Base-by-base conservation (phyloP, 2,113 vertebrate genomes). In the Actinemys pallida region DNA sequence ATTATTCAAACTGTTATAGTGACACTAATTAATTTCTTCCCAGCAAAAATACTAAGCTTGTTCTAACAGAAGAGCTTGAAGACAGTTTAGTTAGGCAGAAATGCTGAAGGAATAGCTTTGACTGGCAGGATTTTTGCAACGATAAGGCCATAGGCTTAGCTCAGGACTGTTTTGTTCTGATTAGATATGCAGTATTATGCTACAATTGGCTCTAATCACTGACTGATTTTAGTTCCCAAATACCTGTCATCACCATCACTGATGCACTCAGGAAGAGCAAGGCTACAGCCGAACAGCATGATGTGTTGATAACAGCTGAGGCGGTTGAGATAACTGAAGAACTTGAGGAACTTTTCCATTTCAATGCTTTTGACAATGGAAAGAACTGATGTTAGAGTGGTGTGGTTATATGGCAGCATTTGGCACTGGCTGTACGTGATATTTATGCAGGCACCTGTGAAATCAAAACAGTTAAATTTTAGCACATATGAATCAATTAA, bases 271-370 rank as follows among this genome's bases (percentile, higher is more conserved):
- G 99, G 99, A 88, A 99, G 98, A 35, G 99, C 99, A 9, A 99
- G 98, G 92, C 98, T 99, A 91, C 99, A 99, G 98, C 99, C 99
- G 47, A 99, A 99, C 80, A 99, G 97, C 99, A 99, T 99, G 98
- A 99, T 99, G 98, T 99, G 99, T 89, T 98, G 98, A 98, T 99
- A 99, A 98, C 99, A 99, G 82, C 98, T 98, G 72, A 99, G 98
- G 90, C 99, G 98, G 92, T 94, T 98, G 95, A 99, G 99, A 97
- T 99, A 99, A 92, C 96, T 98, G 98, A 99, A 99, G 98, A 99
- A 99, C 98, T 99, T 99, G 97, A 99, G 98, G 98, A 99, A 99
- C 98, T 99, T 99, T 97, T 99, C 99, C 56, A 99, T 98, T 96
- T 99, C 99, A 17, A 98, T 98, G 86, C 95, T 98, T 98, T 98